Evolutionary conservation across 1,140 invertebrate species (phyloP), one percentile per base, ranked within the genome.

Genomic region (Drosophila bocqueti): DNA sequence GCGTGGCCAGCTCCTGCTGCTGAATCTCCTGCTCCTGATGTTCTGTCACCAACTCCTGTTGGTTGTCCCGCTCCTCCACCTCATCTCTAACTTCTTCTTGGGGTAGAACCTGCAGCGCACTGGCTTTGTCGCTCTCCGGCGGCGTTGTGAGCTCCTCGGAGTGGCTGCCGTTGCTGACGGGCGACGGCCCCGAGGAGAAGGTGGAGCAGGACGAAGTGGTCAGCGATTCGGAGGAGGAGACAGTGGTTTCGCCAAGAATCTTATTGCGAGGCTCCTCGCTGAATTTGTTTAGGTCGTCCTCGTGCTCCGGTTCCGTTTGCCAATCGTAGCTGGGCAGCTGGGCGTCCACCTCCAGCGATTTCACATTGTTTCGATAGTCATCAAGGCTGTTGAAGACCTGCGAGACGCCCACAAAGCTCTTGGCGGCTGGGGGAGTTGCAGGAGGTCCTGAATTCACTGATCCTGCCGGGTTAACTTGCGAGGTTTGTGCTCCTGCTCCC

Each of bases 331-430:
- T 68, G 38, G 69, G 67, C 38, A 73, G 10, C n/a, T 83, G 73
- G 45, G 57, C 42, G 10, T 57, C 60, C n/a, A 67, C 55, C 57
- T 83, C 85, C 58, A 92, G 57, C 1, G 84, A 91, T 57, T 94
- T 93, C 47, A 93, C 93, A 66, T 93, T 93, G 76, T 94, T 95
- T 38, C 95, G 93, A 79, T 95, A 95, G 34, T 95, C 95, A 49
- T 95, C 95, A n/a, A 95, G 92, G 81, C 95, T 95, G 73, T 94
- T 95, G 77, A 95, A 95, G 29, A 95, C 95, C 85, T 95, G 92
- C 11, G 92, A 93, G 62, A 93, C 92, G 43, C 74, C 91, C 58
- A 93, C 86, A 76, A 93, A 92, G 59, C 57, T 83, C 43, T 90
- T 92, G 26, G 59, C 67, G n/a, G 64, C 52, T 8, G 54, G 52